Conservation (phyloP, 2,888 invertebrate genomes). For the Tipula unca region DNA sequence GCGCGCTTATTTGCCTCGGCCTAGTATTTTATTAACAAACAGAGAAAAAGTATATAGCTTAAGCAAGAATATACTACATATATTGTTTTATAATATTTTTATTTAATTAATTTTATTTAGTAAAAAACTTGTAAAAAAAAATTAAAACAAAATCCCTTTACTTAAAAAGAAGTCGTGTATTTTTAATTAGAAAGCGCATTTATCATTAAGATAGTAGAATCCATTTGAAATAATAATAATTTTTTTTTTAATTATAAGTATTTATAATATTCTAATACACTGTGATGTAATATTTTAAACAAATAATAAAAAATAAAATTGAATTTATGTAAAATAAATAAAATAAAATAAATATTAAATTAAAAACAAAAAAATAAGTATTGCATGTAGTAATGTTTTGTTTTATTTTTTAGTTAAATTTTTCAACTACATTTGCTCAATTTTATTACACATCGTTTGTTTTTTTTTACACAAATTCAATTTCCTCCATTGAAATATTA, state of each 20-base stretch:
- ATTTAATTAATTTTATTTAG: background rate
- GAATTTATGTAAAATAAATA: background rate
- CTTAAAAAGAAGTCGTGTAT: background rate
- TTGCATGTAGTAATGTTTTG: background rate
- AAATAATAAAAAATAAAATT: background rate
- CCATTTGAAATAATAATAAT: background rate
- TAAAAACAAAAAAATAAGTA: background rate
- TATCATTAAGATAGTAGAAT: constrained; percentile 14
- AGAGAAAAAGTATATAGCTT: background rate
- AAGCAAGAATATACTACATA: background rate
- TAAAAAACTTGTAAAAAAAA: background rate
- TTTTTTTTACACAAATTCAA: background rate
- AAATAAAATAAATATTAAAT: background rate
- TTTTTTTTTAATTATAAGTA: background rate
- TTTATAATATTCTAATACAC: constrained; percentile 8
- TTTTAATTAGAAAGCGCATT: background rate
- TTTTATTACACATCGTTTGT: background rate
- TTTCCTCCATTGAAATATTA: background rate
- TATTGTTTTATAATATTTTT: background rate
- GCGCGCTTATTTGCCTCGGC: background rate
- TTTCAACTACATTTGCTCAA: background rate
- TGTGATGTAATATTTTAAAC: constrained; percentile 14
- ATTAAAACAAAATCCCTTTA: background rate
- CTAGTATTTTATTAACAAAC: background rate
- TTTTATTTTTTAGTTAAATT: background rate